phyloP scores from a whole-genome alignment of 2,113 vertebrate genomes.

The Sinocyclocheilus maitianheensis region DNA sequence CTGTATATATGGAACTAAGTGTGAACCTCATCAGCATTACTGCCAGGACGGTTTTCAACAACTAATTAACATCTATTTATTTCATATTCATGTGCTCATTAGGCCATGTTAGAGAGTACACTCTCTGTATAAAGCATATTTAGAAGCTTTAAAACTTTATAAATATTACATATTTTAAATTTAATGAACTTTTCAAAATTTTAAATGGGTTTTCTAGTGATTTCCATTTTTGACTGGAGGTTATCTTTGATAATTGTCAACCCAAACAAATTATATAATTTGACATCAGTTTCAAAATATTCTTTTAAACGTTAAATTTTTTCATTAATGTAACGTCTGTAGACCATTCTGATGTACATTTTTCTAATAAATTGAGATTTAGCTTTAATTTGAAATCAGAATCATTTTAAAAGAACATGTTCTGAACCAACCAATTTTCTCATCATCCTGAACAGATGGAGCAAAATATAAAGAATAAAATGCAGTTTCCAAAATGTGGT shows the following conservation, averaged over 20 bases:
- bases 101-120: background rate
- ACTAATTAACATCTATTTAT: constrained; percentile 2
- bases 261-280: background rate
- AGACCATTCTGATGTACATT: background rate
- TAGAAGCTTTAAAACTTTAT: background rate
- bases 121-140: background rate
- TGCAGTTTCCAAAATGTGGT: background rate
- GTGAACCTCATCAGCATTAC: constrained; percentile 32
- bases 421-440: background rate
- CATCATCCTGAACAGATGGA: background rate
- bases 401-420: background rate
- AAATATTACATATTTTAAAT: constrained; percentile 21
- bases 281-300: background rate
- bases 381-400: background rate
- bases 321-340: background rate
- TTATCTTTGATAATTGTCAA: background rate
- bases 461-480: background rate
- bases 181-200: constrained; percentile 14
- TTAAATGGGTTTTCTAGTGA: background rate
- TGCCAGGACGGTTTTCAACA: constrained; percentile 14
- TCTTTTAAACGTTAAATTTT: background rate
- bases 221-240: background rate
- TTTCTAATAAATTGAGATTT: background rate
- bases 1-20: background rate
- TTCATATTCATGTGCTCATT: constrained; percentile 15